A percentile compares a stretch with the other conserved stretches of the same genome.
Conservation (phyloP, 2,797 vertebrate species). For the Acropternis orthonyx region DNA sequence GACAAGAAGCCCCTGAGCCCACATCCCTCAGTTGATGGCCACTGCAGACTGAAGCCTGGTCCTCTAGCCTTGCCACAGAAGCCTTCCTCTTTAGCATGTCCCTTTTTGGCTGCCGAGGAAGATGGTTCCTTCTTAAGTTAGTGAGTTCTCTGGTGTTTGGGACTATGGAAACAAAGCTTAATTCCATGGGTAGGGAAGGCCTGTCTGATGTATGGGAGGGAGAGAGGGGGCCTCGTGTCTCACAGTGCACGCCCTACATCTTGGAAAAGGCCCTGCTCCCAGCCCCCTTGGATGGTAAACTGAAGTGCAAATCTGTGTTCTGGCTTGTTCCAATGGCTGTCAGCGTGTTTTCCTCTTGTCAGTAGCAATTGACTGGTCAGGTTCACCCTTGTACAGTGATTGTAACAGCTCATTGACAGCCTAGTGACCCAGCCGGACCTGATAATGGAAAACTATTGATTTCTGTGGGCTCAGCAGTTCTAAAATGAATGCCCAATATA, state of each 20-base stretch:
- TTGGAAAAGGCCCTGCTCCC: constrained; percentile 78
- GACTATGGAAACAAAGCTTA: not conserved
- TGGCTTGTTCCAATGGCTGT: constrained; percentile 91
- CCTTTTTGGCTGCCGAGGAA: not conserved
- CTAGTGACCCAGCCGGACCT: constrained; percentile 93
- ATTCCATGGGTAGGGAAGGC: not conserved
- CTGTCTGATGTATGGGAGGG: not conserved
- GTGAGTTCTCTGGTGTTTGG: not conserved
- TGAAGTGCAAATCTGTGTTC: constrained; percentile 95
- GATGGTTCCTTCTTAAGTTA: not conserved
- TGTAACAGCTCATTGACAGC: constrained; percentile 98
- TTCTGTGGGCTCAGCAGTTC: constrained; percentile 85
- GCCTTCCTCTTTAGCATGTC: not conserved
- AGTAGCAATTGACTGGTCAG: constrained; percentile 91
- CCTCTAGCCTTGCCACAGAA: not conserved
- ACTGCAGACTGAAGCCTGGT: not conserved
- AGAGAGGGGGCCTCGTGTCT: constrained; percentile 27
- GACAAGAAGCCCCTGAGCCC: not conserved
- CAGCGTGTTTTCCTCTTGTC: constrained; percentile 94
- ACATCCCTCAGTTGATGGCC: not conserved
- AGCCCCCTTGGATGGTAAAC: constrained; percentile 80
- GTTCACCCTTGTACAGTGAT: constrained; percentile 83
- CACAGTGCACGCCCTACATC: constrained; percentile 69
- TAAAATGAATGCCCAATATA: constrained; percentile 82
- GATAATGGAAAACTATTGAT: constrained; percentile 99